Evolutionary conservation across 2,888 invertebrate species (phyloP), one percentile per base, ranked within the genome.

Genomic region (Ectemnius continuus): DNA sequence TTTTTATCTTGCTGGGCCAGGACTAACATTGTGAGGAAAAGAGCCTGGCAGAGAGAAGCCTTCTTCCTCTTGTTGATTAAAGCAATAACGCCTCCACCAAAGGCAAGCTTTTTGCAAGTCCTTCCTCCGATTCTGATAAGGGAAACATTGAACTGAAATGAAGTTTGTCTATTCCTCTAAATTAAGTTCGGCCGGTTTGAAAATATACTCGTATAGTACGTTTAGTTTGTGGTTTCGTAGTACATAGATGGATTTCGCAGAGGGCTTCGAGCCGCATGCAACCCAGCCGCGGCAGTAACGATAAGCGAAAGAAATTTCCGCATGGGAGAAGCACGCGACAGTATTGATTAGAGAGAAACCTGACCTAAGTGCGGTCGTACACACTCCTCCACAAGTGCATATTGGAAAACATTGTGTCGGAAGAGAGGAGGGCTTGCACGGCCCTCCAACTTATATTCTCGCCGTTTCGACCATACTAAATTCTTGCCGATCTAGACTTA

Each of bases 301-400:
- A 71, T 75, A 79, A 79, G 67, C 56, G 62, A 61, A 71, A 76
- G 73, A 79, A 73, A 70, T 73, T 79, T 79, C 76, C 70, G 66
- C 70, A 68, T 72, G 59, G 75, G 73, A 79, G 71, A 78, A 81
- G 72, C 81, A 81, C 82, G 75, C 83, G 75, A 83, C 78, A 61
- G 70, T 82, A 82, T 82, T 74, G 81, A 82, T 82, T 73, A 67
- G 78, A 78, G 74, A 63, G 72, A 70, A 75, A 83, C 71, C 73
- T 61, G 62, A 70, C 70, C 68, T 74, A 67, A 60, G 60, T 56
- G 57, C 16, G 23, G 47, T n/a, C 36, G 52, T 26, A 45, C 26
- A 16, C 45, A 28, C 45, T 45, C 8, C 28, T 5, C 16, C 4
- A 16, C n/a, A 45, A 5, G 28, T 18, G 45, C 5, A 61, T 18